Evolutionary conservation across 2,113 vertebrate species (phyloP).

Genomic region (Peucedramus taeniatus): DNA sequence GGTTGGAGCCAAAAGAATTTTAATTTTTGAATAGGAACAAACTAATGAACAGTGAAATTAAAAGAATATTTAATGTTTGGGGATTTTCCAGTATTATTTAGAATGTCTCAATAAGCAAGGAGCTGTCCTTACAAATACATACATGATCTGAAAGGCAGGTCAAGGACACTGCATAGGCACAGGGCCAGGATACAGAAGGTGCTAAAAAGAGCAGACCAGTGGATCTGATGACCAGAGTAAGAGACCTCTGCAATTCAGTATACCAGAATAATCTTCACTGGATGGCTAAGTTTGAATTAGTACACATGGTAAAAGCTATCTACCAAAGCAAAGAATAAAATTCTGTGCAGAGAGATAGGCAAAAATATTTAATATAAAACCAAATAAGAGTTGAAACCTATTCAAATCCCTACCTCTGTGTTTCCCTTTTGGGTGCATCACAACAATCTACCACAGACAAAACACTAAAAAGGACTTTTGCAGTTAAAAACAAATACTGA

Average conservation of each 20-base stretch:
- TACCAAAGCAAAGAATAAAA: not conserved
- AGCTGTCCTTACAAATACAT: not conserved
- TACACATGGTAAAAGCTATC: not conserved
- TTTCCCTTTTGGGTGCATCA: not conserved
- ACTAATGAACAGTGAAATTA: not conserved
- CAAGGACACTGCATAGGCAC: constrained; percentile 5
- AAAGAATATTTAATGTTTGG: not conserved
- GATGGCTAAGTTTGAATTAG: not conserved
- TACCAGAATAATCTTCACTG: not conserved
- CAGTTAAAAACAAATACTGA: not conserved
- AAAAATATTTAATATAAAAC: not conserved
- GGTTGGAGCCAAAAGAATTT: not conserved
- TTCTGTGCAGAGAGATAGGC: not conserved
- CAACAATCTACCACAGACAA: not conserved
- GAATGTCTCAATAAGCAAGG: not conserved
- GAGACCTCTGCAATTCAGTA: not conserved
- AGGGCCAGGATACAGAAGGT: constrained; percentile 41
- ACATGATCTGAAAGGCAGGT: constrained; percentile 11
- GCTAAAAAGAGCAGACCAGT: constrained; percentile 9
- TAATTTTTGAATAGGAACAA: not conserved
- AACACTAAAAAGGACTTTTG: not conserved
- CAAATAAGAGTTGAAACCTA: not conserved
- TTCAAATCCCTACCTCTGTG: not conserved
- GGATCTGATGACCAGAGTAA: not conserved
- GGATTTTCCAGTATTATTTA: not conserved